Percentiles rank a stretch among this genome's conserved stretches.
Evolutionary conservation across 1,140 invertebrate genomes (phyloP).

Genomic region (Cherax destructor): DNA sequence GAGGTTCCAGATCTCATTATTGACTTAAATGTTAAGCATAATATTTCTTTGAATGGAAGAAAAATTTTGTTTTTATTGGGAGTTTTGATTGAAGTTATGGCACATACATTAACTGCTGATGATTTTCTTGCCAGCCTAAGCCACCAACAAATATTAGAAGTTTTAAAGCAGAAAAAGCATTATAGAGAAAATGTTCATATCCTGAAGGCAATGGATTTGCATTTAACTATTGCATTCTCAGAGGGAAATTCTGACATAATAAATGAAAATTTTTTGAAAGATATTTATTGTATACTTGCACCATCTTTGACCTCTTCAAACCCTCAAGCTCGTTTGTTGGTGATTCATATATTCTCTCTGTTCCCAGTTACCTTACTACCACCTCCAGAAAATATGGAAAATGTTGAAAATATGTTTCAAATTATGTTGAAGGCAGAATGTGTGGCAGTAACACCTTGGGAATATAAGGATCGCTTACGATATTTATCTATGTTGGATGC

Average conservation of each 20-base stretch:
- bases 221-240: constrained; percentile 72
- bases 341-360: constrained; percentile 83
- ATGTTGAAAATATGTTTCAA: constrained; percentile 78
- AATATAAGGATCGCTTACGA: constrained; percentile 86
- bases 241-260: constrained; percentile 60
- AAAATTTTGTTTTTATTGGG: constrained; percentile 78
- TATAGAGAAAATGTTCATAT: constrained; percentile 72
- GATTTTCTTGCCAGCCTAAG: constrained; percentile 75
- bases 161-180: constrained; percentile 69
- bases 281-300: constrained; percentile 78
- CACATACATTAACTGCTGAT: constrained; percentile 78
- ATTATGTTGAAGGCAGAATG: constrained; percentile 84
- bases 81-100: constrained; percentile 78
- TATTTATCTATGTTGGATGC: constrained; percentile 84
- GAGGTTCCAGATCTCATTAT: neutral
- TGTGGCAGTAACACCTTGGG: constrained; percentile 81
- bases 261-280: constrained; percentile 75
- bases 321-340: constrained; percentile 82
- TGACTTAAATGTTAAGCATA: constrained; percentile 70
- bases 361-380: constrained; percentile 78
- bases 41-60: constrained; percentile 73
- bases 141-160: constrained; percentile 71
- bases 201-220: constrained; percentile 73
- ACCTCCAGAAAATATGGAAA: constrained; percentile 74
- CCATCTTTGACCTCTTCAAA: constrained; percentile 81